Evolutionary conservation across 2,113 vertebrate species (phyloP).

Genomic region (Pampusana beccarii): DNA sequence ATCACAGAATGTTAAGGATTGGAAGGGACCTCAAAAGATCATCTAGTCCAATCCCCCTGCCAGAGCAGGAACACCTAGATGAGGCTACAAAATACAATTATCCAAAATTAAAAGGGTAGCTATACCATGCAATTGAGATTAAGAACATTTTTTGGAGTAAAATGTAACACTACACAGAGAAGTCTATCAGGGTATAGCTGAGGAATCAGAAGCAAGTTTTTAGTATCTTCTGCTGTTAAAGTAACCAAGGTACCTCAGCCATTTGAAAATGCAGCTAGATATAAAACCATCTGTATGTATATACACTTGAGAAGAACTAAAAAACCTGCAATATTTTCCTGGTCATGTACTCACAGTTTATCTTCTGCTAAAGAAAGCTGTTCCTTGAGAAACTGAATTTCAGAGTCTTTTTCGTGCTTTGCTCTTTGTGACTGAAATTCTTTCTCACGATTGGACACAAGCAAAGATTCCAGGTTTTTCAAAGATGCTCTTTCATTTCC

Average conservation of each 20-base stretch:
- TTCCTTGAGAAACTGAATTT: constrained; percentile 80
- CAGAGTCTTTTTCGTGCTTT: constrained; percentile 77
- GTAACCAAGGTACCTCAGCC: background rate
- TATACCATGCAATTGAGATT: background rate
- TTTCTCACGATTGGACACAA: constrained; percentile 74
- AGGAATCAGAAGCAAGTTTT: background rate
- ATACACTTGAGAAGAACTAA: background rate
- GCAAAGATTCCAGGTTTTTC: constrained; percentile 76
- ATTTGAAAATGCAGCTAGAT: background rate
- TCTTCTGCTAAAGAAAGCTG: constrained; percentile 77
- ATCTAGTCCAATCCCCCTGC: too few relatives aligned
- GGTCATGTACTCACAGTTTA: constrained; percentile 74
- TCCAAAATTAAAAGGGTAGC: background rate
- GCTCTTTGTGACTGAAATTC: constrained; percentile 72
- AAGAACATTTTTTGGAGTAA: background rate
- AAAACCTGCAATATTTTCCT: background rate
- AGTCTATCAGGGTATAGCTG: background rate
- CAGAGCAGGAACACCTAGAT: too few relatives aligned
- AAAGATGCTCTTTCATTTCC: constrained; percentile 76
- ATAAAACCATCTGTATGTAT: background rate
- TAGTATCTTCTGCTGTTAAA: background rate
- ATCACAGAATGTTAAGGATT: too few relatives aligned
- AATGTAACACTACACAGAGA: background rate
- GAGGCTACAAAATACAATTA: constrained; percentile 1
- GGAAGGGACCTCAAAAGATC: too few relatives aligned